Base-by-base conservation (phyloP, 37 sponge, comb jelly and placozoan species). In the Tethya wilhelma region DNA sequence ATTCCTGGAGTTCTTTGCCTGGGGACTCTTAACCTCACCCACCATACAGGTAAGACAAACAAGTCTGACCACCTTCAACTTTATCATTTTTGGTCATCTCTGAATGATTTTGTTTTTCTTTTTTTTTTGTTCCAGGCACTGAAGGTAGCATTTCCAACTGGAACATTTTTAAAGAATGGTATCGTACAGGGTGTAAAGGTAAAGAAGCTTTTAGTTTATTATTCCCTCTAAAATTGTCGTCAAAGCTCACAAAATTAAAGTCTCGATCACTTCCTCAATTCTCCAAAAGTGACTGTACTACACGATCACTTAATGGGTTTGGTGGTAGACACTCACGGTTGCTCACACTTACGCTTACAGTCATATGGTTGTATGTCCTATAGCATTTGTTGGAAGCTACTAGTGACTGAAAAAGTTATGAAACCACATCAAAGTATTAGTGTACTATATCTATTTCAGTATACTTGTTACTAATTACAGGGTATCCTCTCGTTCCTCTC, bases 1-100 rank as follows among this genome's bases (percentile, higher is more conserved):
- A 26, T 96, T 96, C 69, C 83, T 87, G 65, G 97, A 96, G 77
- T 96, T 96, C 85, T 96, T 96, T 78, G 91, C 97, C 11, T 96
- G 97, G 97, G 97, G 97, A 2, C 80, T 96, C 7, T 88, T 96
- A 42, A 96, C 97, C 22, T 78, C 91, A 31, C 97, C 97, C 11
- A 86, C 91, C 2, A 91, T 96, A 1, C 80, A 79, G 59, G 95
- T 94, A 82, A 49, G 14, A 19, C 14, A 49, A 49, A 19, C 53
- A 19, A 49, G 26, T 58, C 23, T 14, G 59, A 58, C 17, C 2
- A 58, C 59, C 23, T 58, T 58, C 59, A 14, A 28, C 59, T 14
- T 9, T 28, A n/a, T 28, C 26, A 9, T 58, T 9, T 58, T 58
- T 4, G 14, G 26, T 3, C 59, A 58, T 9, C 59, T 28, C 17